phyloP scores from a whole-genome alignment of 1,140 invertebrate species.

The Parasteatoda tepidariorum region DNA sequence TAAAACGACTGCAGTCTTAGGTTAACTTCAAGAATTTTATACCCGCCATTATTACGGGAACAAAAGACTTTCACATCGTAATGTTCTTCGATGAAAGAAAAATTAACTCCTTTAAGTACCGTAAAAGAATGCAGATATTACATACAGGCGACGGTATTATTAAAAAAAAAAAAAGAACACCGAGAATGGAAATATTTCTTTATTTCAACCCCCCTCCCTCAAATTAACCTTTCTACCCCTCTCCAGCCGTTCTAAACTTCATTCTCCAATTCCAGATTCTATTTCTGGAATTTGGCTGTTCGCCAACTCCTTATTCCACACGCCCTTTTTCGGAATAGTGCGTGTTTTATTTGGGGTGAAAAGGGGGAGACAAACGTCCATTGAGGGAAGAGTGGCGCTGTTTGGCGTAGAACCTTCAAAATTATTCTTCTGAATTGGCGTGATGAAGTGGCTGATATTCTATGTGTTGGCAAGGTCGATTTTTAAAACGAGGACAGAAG shows the following conservation, averaged over 20 bases:
- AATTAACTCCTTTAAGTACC: background rate
- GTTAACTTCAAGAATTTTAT: too few relatives aligned
- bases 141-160: background rate
- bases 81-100: background rate
- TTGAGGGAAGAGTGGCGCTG: background rate
- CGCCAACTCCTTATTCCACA: background rate
- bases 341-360: background rate
- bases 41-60: background rate
- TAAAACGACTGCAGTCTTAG: too few relatives aligned
- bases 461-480: too few relatives aligned
- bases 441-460: too few relatives aligned
- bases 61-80: background rate
- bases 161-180: background rate
- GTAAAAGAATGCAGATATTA: background rate
- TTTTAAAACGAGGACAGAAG: too few relatives aligned
- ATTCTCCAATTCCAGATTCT: background rate
- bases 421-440: too few relatives aligned
- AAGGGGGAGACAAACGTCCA: background rate
- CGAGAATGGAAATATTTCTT: background rate
- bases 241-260: background rate
- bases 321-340: background rate
- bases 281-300: background rate
- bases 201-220: background rate
- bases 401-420: too few relatives aligned
- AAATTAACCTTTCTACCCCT: background rate